phyloP scores from a whole-genome alignment of 2,113 vertebrate species.

The Brachypteracias leptosomus region DNA sequence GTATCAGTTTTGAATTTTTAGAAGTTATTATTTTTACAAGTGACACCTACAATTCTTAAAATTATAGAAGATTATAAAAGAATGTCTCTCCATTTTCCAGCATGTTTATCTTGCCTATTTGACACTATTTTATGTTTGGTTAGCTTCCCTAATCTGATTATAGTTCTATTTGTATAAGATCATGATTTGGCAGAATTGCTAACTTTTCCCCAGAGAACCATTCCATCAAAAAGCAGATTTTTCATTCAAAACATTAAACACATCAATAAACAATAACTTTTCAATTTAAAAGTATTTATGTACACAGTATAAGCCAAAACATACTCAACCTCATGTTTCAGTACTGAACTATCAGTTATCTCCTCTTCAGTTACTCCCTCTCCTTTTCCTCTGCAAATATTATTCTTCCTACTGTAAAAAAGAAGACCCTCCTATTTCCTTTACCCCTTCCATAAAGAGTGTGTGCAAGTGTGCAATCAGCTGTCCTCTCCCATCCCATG shows the following conservation, averaged over 20 bases:
- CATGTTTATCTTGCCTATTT: slow-evolving; percentile 44
- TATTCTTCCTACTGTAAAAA: background rate
- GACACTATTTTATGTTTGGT: slow-evolving; percentile 48
- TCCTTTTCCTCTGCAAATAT: slow-evolving; percentile 1
- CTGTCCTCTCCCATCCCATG: background rate
- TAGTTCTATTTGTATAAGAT: slow-evolving; percentile 40
- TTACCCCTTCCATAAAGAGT: background rate
- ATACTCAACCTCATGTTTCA: background rate
- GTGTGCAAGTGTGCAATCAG: background rate
- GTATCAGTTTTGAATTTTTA: slow-evolving; percentile 22
- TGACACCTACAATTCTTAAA: slow-evolving; percentile 36
- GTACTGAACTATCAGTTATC: background rate
- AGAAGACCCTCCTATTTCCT: background rate
- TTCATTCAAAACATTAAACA: slow-evolving; percentile 26
- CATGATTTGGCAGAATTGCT: slow-evolving; percentile 10
- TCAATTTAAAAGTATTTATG: slow-evolving; percentile 44
- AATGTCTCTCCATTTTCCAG: slow-evolving; percentile 21
- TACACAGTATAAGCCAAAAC: slow-evolving; percentile 4
- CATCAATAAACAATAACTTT: slow-evolving; percentile 45
- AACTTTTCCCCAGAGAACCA: slow-evolving; percentile 14
- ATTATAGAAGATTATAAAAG: slow-evolving; percentile 14
- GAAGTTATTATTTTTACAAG: slow-evolving; percentile 9
- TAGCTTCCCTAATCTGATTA: slow-evolving; percentile 51
- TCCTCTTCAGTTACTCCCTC: background rate
- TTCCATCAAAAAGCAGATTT: background rate